Conservation (phyloP, 2,888 invertebrate genomes). For the Sericinus montela region DNA sequence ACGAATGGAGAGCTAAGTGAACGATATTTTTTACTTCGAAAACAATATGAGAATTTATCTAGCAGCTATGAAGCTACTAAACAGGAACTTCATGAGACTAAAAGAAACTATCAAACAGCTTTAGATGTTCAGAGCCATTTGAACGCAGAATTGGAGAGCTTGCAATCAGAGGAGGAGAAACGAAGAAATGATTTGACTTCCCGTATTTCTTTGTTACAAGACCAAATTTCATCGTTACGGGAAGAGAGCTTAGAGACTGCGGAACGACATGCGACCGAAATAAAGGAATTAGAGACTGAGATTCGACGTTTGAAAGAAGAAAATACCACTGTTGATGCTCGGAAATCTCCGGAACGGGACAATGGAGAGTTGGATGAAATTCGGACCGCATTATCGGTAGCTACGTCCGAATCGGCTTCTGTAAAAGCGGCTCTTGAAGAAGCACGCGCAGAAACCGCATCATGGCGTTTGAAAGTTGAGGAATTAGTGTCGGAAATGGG, state of each 20-base stretch:
- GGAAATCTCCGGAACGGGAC: constrained; percentile 53
- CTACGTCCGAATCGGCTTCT: constrained; percentile 45
- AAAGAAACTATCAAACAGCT: constrained; percentile 62
- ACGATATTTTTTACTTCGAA: constrained; percentile 59
- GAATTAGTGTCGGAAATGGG: constrained; percentile 52
- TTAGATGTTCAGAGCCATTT: constrained; percentile 67
- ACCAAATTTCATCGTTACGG: constrained; percentile 55
- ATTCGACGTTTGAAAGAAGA: constrained; percentile 58
- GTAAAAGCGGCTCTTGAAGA: constrained; percentile 53
- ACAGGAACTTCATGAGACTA: constrained; percentile 67
- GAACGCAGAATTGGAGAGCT: constrained; percentile 58
- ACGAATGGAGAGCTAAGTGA: constrained; percentile 61
- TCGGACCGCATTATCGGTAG: constrained; percentile 40
- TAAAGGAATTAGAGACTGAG: constrained; percentile 50
- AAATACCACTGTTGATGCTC: constrained; percentile 37
- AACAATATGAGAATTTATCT: constrained; percentile 58
- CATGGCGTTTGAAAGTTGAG: constrained; percentile 58
- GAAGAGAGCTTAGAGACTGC: constrained; percentile 49
- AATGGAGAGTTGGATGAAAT: constrained; percentile 59
- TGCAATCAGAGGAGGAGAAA: constrained; percentile 56
- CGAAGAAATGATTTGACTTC: constrained; percentile 45
- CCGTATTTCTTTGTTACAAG: constrained; percentile 53
- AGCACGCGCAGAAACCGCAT: constrained; percentile 43
- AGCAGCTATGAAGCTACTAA: constrained; percentile 56
- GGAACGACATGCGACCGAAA: constrained; percentile 50